phyloP scores from a whole-genome alignment of 2,888 invertebrate genomes.

The Oscheius myriophilus region DNA sequence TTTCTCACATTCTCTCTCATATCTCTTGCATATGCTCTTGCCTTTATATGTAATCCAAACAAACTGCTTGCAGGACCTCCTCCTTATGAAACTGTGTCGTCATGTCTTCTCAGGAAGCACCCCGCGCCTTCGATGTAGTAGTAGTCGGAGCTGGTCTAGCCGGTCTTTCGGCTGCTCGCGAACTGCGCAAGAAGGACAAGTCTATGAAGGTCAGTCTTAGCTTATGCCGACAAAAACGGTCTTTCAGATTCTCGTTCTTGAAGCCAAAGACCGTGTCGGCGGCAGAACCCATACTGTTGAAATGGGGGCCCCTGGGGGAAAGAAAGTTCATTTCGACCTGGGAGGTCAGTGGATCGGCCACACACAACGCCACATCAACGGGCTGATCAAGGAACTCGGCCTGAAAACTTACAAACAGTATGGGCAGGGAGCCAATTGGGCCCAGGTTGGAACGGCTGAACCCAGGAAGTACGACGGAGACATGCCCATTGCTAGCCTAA shows the following conservation, averaged over 20 bases:
- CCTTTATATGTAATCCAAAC: no score
- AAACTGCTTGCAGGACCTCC: constrained; percentile 17
- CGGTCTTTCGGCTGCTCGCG: constrained; percentile 70
- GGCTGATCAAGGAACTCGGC: constrained; percentile 71
- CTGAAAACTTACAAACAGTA: constrained; percentile 68
- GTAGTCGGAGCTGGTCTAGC: constrained; percentile 71
- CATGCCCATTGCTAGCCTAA: constrained; percentile 36
- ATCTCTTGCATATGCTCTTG: neutral
- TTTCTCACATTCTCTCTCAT: neutral
- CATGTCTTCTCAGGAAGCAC: constrained; percentile 35
- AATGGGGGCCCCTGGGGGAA: constrained; percentile 42
- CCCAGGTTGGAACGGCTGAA: constrained; percentile 58
- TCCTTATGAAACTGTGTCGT: constrained; percentile 36
- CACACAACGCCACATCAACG: constrained; percentile 71
- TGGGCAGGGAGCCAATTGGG: constrained; percentile 62
- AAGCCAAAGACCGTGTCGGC: constrained; percentile 72
- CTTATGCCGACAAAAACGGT: neutral
- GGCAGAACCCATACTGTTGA: constrained; percentile 70
- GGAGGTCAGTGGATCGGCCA: constrained; percentile 72
- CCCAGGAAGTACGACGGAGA: constrained; percentile 37
- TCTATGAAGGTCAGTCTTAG: constrained; percentile 16
- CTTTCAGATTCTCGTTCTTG: constrained; percentile 67
- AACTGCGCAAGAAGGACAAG: constrained; percentile 43
- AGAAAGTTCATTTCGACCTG: constrained; percentile 46
- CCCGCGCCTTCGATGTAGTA: constrained; percentile 60